These are phyloP conservation scores for Tanytarsus gracilentus DNA, from an alignment of 2,888 invertebrate genomes.

Conservation along the genomic window DNA sequence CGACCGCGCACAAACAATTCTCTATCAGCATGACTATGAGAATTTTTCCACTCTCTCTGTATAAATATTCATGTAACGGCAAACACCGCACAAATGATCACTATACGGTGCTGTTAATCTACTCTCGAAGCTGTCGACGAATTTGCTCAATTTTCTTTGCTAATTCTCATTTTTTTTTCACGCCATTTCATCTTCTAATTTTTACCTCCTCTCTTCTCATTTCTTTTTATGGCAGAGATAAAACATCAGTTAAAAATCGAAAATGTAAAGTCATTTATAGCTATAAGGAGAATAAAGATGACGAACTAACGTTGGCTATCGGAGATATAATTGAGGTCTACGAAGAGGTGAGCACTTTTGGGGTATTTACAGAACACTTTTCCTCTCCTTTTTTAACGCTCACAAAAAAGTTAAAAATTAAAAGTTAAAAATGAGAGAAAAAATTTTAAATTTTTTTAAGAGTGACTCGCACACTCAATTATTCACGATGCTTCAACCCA, in stretches of 20 bases:
- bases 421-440: too few species aligned
- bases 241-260: conserved; percentile 46
- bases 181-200: neutral
- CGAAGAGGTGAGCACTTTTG: conserved; percentile 58
- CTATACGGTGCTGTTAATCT: too few species aligned
- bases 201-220: neutral
- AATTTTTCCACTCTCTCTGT: neutral
- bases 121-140: too few species aligned
- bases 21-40: neutral
- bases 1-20: neutral
- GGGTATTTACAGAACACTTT: too few species aligned
- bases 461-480: too few species aligned
- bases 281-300: conserved; percentile 87
- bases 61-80: too few species aligned
- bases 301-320: conserved; percentile 78
- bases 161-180: conserved; percentile 2
- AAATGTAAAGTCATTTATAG: conserved; percentile 79
- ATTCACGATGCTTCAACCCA: too few species aligned
- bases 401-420: too few species aligned
- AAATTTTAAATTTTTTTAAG: neutral
- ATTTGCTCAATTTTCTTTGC: neutral
- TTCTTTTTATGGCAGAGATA: conserved; percentile 37
- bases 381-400: too few species aligned
- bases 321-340: conserved; percentile 86
- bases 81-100: too few species aligned